Conservation (phyloP, 1,140 invertebrate genomes). For the Cherax destructor region DNA sequence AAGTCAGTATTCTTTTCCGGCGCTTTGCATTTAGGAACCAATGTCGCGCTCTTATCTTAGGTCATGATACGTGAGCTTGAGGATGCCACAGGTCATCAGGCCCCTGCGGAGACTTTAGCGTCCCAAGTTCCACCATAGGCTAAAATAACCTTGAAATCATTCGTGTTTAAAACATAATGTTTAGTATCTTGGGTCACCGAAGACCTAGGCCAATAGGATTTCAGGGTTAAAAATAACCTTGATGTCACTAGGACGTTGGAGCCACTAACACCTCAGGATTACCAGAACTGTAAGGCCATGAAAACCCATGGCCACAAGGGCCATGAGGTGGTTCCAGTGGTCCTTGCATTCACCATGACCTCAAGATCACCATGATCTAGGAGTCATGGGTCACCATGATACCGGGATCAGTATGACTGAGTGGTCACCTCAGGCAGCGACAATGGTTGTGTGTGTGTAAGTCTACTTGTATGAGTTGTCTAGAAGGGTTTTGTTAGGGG, state of each 20-base stretch:
- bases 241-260: no score
- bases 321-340: neutral
- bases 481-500: conserved; percentile 24
- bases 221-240: no score
- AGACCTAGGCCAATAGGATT: neutral
- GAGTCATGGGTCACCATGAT: neutral
- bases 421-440: neutral
- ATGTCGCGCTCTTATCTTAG: neutral
- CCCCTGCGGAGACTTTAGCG: no score
- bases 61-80: neutral
- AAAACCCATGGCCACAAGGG: neutral
- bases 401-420: neutral
- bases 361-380: neutral
- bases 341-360: neutral
- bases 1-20: neutral
- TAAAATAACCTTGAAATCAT: no score
- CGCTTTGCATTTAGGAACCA: neutral
- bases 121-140: no score
- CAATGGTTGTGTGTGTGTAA: conserved; percentile 7
- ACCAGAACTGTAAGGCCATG: neutral
- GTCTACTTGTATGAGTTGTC: conserved; percentile 33
- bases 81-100: neutral
- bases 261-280: no score
- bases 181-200: no score
- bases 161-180: no score